Evolutionary conservation across 2,113 vertebrate genomes (phyloP).

Genomic region (Sander lucioperca): DNA sequence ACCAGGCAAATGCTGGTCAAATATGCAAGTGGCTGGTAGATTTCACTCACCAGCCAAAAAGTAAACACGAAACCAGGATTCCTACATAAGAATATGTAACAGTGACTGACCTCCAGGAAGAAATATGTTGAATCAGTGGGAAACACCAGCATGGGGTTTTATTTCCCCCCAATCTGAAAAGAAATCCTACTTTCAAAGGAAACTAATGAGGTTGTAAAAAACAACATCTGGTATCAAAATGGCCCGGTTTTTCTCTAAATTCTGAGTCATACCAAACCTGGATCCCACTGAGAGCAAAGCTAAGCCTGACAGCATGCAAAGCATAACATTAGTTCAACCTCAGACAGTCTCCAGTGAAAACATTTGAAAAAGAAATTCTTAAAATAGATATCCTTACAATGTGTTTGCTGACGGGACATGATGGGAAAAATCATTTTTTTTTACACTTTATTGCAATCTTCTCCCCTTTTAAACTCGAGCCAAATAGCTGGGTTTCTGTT

Average conservation of each 20-base stretch:
- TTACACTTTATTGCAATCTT: not conserved
- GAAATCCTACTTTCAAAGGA: constrained; percentile 39
- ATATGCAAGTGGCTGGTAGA: too few relatives aligned
- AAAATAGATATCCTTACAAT: constrained; percentile 1
- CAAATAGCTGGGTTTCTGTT: not conserved
- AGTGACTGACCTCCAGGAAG: not conserved
- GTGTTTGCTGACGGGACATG: not conserved
- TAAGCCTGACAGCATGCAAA: not conserved
- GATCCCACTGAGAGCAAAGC: constrained; percentile 18
- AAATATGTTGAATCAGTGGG: constrained; percentile 11
- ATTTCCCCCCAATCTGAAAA: constrained; percentile 36
- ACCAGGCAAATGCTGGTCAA: too few relatives aligned
- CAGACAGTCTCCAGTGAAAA: not conserved
- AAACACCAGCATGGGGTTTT: constrained; percentile 32
- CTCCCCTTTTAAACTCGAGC: not conserved
- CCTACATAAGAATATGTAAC: not conserved
- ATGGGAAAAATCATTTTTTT: not conserved
- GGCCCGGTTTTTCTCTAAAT: not conserved
- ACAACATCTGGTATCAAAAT: constrained; percentile 62
- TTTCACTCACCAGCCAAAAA: too few relatives aligned
- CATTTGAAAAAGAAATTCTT: not conserved
- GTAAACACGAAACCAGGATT: not conserved
- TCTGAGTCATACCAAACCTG: not conserved
- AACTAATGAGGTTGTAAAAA: constrained; percentile 65
- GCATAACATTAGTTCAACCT: constrained; percentile 4